Base-by-base conservation (phyloP, 2,888 invertebrate species). In the Lysandra bellargus region DNA sequence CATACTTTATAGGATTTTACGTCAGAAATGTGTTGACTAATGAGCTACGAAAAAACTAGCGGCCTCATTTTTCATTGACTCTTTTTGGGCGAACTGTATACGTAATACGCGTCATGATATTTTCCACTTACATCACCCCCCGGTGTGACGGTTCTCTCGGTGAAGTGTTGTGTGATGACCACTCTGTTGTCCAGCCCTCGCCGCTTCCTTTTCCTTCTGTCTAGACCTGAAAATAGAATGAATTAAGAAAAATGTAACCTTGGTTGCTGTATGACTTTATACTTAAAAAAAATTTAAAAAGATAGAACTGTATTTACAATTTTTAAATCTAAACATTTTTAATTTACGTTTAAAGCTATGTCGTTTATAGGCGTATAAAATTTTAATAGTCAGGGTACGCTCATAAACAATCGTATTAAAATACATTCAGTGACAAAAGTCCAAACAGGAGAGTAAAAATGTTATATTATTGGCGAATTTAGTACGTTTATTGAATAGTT, bases 71-170 rank as follows among this genome's bases (percentile, higher is more conserved):
- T 4, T 37, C 4, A 37, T 37, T 37, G 37, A 2, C 37, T 3
- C 37, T 37, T 37, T 37, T 37, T 37, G 37, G 37, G 4, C 40
- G 5, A 40, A 6, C 5, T 40, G 40, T 40, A 40, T 40, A 40
- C 60, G 60, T n/a, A 23, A 23, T 23, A 23, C 23, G 23, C 23
- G 23, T 23, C 23, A n/a, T 64, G 7, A 12, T 69, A 23, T 30
- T 69, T 69, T 33, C 30, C 12, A 69, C 93, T 90, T 82, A 94
- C 94, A 84, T 95, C 95, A 2, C 95, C 95, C 1, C 95, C 95
- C 0, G 95, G 94, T 7, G 95, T 95, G 74, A 96, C 89, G 0
- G 95, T 95, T 80, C 95, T 91, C 82, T 94, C 94, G 0, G 92
- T 92, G 82, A 94, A 94, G 79, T 94, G 93, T 53, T 94, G 93